phyloP scores from a whole-genome alignment of 2,888 invertebrate species.

The Macrophya annulata region DNA sequence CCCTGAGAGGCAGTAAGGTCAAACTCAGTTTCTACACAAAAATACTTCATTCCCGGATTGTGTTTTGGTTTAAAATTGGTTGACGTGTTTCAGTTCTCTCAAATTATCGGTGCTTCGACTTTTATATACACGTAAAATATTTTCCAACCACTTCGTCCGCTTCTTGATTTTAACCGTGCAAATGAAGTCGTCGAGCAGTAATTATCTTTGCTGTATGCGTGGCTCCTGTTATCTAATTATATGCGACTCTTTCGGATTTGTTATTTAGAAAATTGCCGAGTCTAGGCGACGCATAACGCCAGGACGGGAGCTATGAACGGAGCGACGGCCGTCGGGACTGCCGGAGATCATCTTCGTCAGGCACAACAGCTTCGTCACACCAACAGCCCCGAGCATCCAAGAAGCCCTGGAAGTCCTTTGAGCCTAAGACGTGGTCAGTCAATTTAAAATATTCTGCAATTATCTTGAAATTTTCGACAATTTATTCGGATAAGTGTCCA shows the following conservation, averaged over 20 bases:
- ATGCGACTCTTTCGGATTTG: background rate
- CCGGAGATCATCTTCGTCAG: conserved; percentile 74
- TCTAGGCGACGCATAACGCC: background rate
- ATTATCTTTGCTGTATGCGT: background rate
- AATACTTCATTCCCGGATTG: background rate
- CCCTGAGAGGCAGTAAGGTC: background rate
- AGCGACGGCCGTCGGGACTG: conserved; percentile 71
- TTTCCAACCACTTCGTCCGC: background rate
- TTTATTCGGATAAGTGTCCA: background rate
- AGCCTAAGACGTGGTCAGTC: conserved; percentile 76
- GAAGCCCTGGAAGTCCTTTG: conserved; percentile 76
- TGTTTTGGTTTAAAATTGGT: background rate
- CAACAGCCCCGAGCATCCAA: conserved; percentile 73
- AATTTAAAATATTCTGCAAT: background rate
- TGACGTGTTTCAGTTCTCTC: background rate
- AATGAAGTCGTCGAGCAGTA: background rate
- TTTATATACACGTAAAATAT: background rate
- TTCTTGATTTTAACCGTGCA: background rate
- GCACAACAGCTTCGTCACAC: conserved; percentile 74
- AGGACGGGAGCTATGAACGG: conserved; percentile 74
- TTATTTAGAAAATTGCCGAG: conserved; percentile 15
- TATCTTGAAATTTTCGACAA: background rate
- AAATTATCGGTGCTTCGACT: conserved; percentile 1
- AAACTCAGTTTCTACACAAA: background rate
- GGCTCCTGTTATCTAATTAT: background rate